Conservation (phyloP, 2,113 vertebrate species). For the Campylomormyrus tamandua region DNA sequence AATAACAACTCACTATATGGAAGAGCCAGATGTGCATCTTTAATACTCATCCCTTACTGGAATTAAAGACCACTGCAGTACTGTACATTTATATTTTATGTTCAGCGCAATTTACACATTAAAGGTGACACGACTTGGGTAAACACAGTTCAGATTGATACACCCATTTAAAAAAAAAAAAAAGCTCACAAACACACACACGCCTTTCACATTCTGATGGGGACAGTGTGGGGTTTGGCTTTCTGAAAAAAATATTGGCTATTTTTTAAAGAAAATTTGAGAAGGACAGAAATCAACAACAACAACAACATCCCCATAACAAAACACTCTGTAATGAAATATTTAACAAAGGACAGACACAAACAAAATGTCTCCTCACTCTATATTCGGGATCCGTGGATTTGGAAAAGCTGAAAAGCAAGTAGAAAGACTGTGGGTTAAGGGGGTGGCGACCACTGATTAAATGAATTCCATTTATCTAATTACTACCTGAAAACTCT, state of each 20-base stretch:
- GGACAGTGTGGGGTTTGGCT: conserved; percentile 20
- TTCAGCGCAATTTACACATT: not conserved
- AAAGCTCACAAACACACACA: not conserved
- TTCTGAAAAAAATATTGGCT: conserved; percentile 4
- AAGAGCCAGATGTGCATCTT: not conserved
- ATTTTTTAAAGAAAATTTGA: conserved; percentile 1
- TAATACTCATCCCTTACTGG: not conserved
- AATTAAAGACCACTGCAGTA: not conserved
- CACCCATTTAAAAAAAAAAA: not conserved
- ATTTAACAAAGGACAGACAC: conserved; percentile 27
- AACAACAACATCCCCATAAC: not conserved
- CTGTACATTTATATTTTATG: not conserved
- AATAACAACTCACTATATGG: not conserved
- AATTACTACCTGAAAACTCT: not conserved
- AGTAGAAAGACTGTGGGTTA: conserved; percentile 16
- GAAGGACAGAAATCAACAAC: conserved; percentile 8
- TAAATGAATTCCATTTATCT: not conserved
- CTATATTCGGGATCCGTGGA: conserved; percentile 68
- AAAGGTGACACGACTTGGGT: not conserved
- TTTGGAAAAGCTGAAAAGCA: conserved; percentile 63
- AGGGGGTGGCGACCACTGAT: conserved; percentile 20
- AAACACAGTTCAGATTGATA: not conserved
- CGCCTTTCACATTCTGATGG: conserved; percentile 16
- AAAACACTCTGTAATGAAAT: conserved; percentile 26
- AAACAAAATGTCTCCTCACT: conserved; percentile 19